phyloP scores from a whole-genome alignment of 2,797 vertebrate genomes.

The Varecia variegata region DNA sequence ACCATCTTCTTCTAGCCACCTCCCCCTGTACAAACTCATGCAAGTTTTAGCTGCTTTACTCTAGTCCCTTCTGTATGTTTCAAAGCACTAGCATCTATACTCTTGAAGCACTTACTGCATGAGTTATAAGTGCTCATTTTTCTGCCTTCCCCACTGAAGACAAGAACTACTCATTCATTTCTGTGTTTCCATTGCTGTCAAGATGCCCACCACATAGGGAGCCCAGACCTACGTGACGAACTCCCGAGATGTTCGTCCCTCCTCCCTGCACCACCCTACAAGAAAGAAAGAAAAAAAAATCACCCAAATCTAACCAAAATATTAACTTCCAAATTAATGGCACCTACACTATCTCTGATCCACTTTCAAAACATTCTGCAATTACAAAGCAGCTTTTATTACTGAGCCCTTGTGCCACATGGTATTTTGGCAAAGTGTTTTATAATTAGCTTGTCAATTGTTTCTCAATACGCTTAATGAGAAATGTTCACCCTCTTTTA shows the following conservation, averaged over 20 bases:
- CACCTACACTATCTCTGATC: background rate
- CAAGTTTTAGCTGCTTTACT: background rate
- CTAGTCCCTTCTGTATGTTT: fast-evolving
- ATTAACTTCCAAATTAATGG: background rate
- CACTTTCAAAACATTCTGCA: conserved; percentile 20
- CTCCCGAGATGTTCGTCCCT: background rate
- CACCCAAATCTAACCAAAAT: background rate
- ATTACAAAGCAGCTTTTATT: conserved; percentile 3
- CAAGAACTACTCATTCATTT: background rate
- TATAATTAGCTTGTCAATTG: conserved; percentile 48
- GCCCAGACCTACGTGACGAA: background rate
- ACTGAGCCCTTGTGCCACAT: background rate
- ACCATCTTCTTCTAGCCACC: background rate
- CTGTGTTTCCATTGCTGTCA: background rate
- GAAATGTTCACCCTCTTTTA: background rate
- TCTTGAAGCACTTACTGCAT: background rate
- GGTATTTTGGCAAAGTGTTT: conserved; percentile 44
- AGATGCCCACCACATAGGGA: background rate
- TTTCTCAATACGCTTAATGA: conserved; percentile 31
- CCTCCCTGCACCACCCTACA: background rate
- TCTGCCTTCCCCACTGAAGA: background rate
- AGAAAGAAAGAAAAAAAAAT: background rate
- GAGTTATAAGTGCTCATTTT: background rate
- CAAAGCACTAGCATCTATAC: background rate
- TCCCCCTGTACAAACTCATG: background rate